Base-by-base conservation (phyloP, 1,140 invertebrate genomes). In the Sinella curviseta region DNA sequence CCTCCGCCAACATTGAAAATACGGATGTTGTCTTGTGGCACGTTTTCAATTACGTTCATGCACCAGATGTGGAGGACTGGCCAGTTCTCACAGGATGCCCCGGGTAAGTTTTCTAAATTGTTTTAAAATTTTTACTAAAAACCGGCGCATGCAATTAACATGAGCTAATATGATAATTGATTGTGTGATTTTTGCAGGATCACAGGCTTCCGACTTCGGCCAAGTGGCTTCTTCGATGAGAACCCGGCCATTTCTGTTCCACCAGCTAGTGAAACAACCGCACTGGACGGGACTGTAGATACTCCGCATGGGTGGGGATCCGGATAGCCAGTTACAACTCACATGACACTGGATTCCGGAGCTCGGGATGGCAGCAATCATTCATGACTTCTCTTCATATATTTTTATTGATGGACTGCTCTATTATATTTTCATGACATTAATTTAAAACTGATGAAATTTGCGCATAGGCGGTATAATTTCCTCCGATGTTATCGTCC, bases 21-120 rank as follows among this genome's bases (percentile, higher is more conserved):
- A 75, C 4, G 36, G 74, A 75, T 48, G 39, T 75, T 36, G 74
- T 75, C 3, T 12, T 75, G 4, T 75, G 74, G 74, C 74, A 75
- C 28, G 26, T 48, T 4, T 4, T 48, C 1, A 36, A 30, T 12
- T 26, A 24, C 16, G 33, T 75, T 4, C 74, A 75, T 54, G 3
- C 28, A 31, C 74, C 74, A 1, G 39, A 54, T 16, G 26, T 75
- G 24, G 74, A 75, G 35, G 70, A 74, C 33, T 75, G 34, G 34
- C 74, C 74, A 36, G 36, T 48, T 75, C 17, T 75, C 74, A 12
- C 14, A 1, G 4, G 20, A 39, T 31, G 28, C n/a, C n/a, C 8
- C 30, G 65, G 31, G 65, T 70, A 70, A 70, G 30, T 33, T 31
- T 70, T 16, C 4, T 30, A 31, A n/a, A 3, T 70, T 30, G 30